These are phyloP conservation scores for Diploscapter pachys DNA, from an alignment of 1,140 invertebrate species.

Conservation along the genomic window DNA sequence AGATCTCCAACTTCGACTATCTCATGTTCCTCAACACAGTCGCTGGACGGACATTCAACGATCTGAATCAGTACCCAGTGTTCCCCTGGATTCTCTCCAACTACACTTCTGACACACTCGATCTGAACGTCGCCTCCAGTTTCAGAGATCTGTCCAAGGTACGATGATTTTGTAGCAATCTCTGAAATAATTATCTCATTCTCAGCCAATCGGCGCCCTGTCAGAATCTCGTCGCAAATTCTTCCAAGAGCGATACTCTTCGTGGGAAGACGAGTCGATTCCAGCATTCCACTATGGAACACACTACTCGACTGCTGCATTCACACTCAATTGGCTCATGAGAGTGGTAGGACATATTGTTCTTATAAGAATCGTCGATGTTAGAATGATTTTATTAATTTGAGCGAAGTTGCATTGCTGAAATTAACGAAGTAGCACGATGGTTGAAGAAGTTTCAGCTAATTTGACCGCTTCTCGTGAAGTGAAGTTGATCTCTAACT, in stretches of 20 bases:
- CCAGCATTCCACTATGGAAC: slow-evolving; percentile 99
- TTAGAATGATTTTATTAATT: too few species aligned
- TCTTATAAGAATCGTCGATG: too few species aligned
- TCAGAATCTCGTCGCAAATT: slow-evolving; percentile 89
- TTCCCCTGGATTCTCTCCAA: slow-evolving; percentile 99
- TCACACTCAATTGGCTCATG: slow-evolving; percentile 98
- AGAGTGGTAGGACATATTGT: slow-evolving; percentile 70
- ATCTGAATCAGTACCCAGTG: slow-evolving; percentile 97
- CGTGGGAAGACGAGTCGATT: slow-evolving; percentile 96
- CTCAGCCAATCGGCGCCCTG: slow-evolving; percentile 88
- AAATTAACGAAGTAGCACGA: too few species aligned
- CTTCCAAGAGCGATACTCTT: slow-evolving; percentile 92
- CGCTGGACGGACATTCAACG: slow-evolving; percentile 95
- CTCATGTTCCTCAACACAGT: slow-evolving; percentile 99
- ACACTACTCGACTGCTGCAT: slow-evolving; percentile 97
- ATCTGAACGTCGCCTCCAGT: slow-evolving; percentile 90
- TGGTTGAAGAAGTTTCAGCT: too few species aligned
- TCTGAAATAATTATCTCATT: slow-evolving; percentile 35
- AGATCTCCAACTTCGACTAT: slow-evolving; percentile 99
- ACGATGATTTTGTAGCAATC: slow-evolving; percentile 30
- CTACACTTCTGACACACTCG: slow-evolving; percentile 91
- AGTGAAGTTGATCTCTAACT: too few species aligned
- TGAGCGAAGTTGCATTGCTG: too few species aligned
- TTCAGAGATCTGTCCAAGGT: slow-evolving; percentile 97
- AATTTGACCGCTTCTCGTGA: too few species aligned